Percentiles rank a stretch among this genome's conserved stretches.
These are phyloP conservation scores for Rotaria macrura DNA, from an alignment of 2,888 invertebrate genomes.

Conservation along the genomic window DNA sequence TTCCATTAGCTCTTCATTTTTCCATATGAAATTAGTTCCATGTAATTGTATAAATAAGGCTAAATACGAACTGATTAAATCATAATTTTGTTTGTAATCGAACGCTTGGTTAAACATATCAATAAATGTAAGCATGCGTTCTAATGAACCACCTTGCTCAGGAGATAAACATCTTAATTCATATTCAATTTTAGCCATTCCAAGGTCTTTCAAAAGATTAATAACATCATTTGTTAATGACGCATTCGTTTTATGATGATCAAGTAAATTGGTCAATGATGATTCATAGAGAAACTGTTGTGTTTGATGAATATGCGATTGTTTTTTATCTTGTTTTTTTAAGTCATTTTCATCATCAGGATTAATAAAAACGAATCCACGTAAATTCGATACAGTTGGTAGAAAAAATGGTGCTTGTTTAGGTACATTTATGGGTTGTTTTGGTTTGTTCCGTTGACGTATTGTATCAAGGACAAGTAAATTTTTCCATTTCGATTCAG, in stretches of 20 bases:
- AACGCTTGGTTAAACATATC: constrained; percentile 63
- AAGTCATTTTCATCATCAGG: constrained; percentile 35
- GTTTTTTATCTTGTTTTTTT: constrained; percentile 33
- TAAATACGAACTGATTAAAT: constrained; percentile 77
- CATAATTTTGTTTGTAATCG: constrained; percentile 68
- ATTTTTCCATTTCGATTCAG: constrained; percentile 81
- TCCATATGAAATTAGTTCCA: constrained; percentile 40
- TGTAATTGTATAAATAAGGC: constrained; percentile 69
- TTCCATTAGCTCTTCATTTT: constrained; percentile 35
- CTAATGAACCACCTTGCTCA: constrained; percentile 62
- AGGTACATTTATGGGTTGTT: constrained; percentile 66
- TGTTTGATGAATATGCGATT: not conserved
- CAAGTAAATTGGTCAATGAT: not conserved
- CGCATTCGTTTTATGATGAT: not conserved
- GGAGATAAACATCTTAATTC: constrained; percentile 71
- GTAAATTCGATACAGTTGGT: constrained; percentile 73
- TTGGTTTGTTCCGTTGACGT: constrained; percentile 73
- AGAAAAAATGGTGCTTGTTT: constrained; percentile 89
- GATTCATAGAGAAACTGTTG: constrained; percentile 23
- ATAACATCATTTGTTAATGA: constrained; percentile 53
- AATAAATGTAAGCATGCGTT: constrained; percentile 67
- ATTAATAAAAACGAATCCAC: constrained; percentile 66
- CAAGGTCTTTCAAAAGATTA: constrained; percentile 60
- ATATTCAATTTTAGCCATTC: constrained; percentile 73
- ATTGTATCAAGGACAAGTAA: constrained; percentile 73